These are phyloP conservation scores for Vimba vimba DNA, from an alignment of 2,113 vertebrate species.

Conservation along the genomic window DNA sequence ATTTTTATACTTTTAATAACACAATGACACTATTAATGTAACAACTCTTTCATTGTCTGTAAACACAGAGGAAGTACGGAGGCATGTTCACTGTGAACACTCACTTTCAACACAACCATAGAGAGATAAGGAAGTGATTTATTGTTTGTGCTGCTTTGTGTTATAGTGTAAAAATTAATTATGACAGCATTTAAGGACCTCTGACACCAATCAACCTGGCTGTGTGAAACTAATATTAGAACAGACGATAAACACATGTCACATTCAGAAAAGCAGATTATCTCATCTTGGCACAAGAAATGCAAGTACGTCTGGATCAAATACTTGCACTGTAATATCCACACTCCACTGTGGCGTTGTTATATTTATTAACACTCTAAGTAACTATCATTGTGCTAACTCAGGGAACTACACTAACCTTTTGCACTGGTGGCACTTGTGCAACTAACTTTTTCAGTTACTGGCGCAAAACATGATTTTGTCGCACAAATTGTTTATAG, in stretches of 20 bases:
- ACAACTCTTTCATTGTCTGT: neutral
- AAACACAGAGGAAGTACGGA: neutral
- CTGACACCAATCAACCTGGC: slow-evolving; percentile 15
- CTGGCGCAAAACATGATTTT: too few species aligned
- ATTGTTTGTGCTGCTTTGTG: neutral
- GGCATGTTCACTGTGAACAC: neutral
- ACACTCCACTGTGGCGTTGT: neutral
- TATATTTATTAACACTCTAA: slow-evolving; percentile 11
- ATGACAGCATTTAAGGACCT: slow-evolving; percentile 11
- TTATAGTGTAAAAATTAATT: slow-evolving; percentile 24
- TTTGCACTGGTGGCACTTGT: too few species aligned
- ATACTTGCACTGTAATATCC: neutral
- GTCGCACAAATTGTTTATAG: too few species aligned
- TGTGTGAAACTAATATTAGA: slow-evolving; percentile 37
- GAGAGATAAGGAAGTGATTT: neutral
- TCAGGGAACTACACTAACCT: too few species aligned
- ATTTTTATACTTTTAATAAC: too few species aligned
- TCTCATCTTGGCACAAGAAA: slow-evolving; percentile 21
- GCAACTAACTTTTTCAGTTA: too few species aligned
- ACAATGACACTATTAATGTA: too few species aligned
- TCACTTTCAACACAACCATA: neutral
- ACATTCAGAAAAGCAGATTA: neutral
- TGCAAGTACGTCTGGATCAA: slow-evolving; percentile 13
- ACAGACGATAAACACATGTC: slow-evolving; percentile 31
- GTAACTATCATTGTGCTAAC: neutral